A percentile compares a stretch with the other conserved stretches of the same genome.
phyloP scores from a whole-genome alignment of 2,797 vertebrate species.

The Tympanoctomys barrerae region DNA sequence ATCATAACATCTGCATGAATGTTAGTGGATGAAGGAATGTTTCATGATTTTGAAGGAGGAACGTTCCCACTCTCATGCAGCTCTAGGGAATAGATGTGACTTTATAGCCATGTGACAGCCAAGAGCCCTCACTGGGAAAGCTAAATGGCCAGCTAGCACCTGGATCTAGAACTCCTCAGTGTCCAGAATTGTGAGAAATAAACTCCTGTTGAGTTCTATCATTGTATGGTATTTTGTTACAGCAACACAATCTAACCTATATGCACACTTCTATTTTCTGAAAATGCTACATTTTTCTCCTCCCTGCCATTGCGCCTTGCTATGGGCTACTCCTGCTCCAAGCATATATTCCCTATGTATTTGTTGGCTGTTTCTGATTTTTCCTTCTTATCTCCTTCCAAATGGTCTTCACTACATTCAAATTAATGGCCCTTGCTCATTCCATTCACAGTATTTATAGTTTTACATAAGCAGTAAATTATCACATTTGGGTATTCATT shows the following conservation, averaged over 20 bases:
- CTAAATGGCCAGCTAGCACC: not conserved
- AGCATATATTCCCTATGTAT: not conserved
- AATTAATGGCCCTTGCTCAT: not conserved
- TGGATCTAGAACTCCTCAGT: not conserved
- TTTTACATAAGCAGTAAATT: slow-evolving; percentile 6
- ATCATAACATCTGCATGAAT: not conserved
- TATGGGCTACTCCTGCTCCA: not conserved
- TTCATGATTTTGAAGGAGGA: not conserved
- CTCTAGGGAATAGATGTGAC: not conserved
- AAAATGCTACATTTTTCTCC: not conserved
- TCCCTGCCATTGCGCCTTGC: not conserved
- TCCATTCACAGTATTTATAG: not conserved
- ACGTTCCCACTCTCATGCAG: not conserved
- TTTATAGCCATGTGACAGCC: not conserved
- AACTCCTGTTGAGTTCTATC: not conserved
- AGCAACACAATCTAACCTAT: not conserved
- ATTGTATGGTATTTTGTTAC: not conserved
- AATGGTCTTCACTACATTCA: not conserved
- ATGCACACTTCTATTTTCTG: not conserved
- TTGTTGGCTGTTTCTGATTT: not conserved
- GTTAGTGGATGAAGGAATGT: not conserved
- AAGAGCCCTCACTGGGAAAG: not conserved
- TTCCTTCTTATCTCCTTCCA: not conserved
- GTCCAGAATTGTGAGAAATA: not conserved
- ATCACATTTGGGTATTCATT: not conserved